These are phyloP conservation scores for Zoroaster sp. DNA, from an alignment of 53 echinoderm and acorn worm species.

Conservation along the genomic window DNA sequence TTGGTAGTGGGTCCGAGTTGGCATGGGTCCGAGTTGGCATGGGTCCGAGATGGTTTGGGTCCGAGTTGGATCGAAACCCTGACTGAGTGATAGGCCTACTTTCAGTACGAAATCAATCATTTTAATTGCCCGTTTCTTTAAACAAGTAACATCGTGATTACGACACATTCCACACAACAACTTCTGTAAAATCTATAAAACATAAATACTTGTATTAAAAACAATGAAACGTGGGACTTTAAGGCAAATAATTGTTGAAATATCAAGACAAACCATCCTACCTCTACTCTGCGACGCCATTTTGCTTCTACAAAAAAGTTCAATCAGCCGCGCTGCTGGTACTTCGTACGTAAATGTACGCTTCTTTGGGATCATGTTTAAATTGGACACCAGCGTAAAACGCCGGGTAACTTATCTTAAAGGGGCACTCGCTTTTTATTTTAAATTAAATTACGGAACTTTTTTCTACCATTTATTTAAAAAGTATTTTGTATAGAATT, in stretches of 20 bases:
- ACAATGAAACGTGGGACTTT: neutral
- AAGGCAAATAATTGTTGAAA: neutral
- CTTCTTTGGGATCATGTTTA: no score
- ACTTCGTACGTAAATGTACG: neutral
- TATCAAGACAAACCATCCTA: neutral
- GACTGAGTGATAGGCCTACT: no score
- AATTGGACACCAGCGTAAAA: constrained; percentile 42
- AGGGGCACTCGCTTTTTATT: neutral
- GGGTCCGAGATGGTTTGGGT: no score
- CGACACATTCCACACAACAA: neutral
- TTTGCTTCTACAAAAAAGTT: neutral
- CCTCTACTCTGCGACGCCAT: constrained; percentile 59
- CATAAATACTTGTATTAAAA: neutral
- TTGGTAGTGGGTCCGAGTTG: no score
- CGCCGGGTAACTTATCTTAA: constrained; percentile 1
- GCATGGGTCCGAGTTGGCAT: no score
- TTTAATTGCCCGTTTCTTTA: neutral
- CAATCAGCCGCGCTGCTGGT: constrained; percentile 7
- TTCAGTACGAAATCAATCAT: neutral
- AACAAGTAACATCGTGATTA: neutral
- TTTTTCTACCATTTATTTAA: no score
- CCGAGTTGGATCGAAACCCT: no score
- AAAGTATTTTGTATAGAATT: no score
- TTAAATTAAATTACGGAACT: no score
- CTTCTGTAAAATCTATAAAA: neutral